Percentiles rank a stretch among this genome's conserved stretches.
Evolutionary conservation across 2,113 vertebrate species (phyloP).

Genomic region (Hystrix cristata): DNA sequence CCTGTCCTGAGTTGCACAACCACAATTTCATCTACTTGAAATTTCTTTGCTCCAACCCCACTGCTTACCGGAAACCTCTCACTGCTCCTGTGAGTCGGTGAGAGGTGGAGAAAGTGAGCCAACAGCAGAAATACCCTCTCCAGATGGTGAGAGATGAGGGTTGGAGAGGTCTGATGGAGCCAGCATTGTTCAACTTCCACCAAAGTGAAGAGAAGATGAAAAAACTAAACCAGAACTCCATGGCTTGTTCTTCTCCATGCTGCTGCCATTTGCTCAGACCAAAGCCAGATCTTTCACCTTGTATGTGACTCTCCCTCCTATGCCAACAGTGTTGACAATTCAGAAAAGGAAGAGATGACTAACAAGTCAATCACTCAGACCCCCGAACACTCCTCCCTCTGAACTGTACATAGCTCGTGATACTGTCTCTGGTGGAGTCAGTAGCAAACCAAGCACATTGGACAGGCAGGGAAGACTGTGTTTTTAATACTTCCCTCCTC

Average conservation of each 20-base stretch:
- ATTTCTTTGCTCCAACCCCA: not conserved
- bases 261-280: not conserved
- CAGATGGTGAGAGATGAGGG: not conserved
- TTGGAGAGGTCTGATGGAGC: rapidly evolving
- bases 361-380: not conserved
- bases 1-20: not conserved
- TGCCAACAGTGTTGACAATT: not conserved
- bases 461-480: not conserved
- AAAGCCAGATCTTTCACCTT: not conserved
- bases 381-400: not conserved
- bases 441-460: not conserved
- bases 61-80: not conserved
- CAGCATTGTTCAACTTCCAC: not conserved
- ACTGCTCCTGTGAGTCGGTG: not conserved
- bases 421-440: not conserved
- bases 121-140: not conserved
- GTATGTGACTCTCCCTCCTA: not conserved
- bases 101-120: not conserved
- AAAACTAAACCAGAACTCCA: not conserved
- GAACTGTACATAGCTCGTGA: not conserved
- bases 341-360: not conserved
- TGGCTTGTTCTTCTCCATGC: not conserved
- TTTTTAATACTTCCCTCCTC: not conserved
- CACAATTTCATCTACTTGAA: not conserved
- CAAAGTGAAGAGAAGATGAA: not conserved